phyloP scores from a whole-genome alignment of 2,113 vertebrate genomes.

The Ceyx margarethae region DNA sequence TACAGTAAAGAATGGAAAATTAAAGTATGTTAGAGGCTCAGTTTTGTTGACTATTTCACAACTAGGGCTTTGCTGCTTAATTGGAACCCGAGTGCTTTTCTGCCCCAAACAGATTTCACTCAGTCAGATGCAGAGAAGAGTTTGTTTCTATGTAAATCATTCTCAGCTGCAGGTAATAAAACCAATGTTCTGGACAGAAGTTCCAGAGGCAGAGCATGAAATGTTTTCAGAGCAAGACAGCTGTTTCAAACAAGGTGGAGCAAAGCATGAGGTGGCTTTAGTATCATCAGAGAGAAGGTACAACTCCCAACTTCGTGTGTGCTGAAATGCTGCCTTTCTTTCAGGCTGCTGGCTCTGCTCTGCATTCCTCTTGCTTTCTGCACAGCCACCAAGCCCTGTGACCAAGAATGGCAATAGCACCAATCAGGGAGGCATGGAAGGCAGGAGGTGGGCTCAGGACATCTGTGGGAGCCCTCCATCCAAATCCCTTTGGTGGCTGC shows the following conservation, averaged over 20 bases:
- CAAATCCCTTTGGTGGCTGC: conserved; percentile 46
- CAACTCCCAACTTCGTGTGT: background rate
- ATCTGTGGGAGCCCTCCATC: background rate
- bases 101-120: background rate
- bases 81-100: background rate
- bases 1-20: background rate
- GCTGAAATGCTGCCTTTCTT: background rate
- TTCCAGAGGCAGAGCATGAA: background rate
- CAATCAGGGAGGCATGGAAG: background rate
- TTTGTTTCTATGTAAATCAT: background rate
- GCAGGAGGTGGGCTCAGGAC: background rate
- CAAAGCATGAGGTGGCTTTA: background rate
- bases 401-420: conserved; percentile 56
- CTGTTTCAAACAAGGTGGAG: background rate
- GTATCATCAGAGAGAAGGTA: background rate
- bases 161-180: background rate
- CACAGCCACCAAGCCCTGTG: conserved; percentile 31
- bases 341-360: background rate
- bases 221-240: background rate
- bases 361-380: conserved; percentile 39
- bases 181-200: background rate
- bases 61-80: background rate
- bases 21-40: background rate
- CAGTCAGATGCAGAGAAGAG: background rate
- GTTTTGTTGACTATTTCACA: background rate